Evolutionary conservation across 2,113 vertebrate species (phyloP).

Genomic region (Vidua macroura): DNA sequence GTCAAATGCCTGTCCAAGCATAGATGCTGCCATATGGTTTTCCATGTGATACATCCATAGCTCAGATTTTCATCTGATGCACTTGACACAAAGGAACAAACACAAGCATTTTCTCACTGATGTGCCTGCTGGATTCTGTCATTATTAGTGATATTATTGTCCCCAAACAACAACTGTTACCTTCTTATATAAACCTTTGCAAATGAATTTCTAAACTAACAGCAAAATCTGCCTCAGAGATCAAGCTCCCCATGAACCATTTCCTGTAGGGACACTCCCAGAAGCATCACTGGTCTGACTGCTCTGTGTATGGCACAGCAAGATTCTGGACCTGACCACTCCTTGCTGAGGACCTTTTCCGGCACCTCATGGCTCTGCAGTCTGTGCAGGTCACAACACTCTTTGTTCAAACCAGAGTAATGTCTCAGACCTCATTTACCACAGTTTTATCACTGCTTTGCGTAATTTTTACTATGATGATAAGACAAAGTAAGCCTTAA

Average conservation of each 20-base stretch:
- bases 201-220: not conserved
- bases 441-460: not conserved
- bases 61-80: not conserved
- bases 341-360: not conserved
- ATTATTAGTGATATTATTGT: not conserved
- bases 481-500: not conserved
- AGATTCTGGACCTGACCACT: not conserved
- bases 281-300: not conserved
- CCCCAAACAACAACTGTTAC: not conserved
- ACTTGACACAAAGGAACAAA: not conserved
- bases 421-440: not conserved
- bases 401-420: not conserved
- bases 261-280: not conserved
- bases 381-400: not conserved
- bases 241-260: not conserved
- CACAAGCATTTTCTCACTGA: not conserved
- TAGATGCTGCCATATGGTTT: slow-evolving; percentile 4
- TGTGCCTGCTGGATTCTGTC: not conserved
- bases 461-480: not conserved
- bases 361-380: not conserved
- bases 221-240: not conserved
- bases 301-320: not conserved
- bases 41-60: not conserved
- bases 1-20: slow-evolving; percentile 1
- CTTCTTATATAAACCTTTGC: not conserved